These are phyloP conservation scores for Fragum fragum DNA, from an alignment of 2,888 invertebrate species.

Conservation along the genomic window DNA sequence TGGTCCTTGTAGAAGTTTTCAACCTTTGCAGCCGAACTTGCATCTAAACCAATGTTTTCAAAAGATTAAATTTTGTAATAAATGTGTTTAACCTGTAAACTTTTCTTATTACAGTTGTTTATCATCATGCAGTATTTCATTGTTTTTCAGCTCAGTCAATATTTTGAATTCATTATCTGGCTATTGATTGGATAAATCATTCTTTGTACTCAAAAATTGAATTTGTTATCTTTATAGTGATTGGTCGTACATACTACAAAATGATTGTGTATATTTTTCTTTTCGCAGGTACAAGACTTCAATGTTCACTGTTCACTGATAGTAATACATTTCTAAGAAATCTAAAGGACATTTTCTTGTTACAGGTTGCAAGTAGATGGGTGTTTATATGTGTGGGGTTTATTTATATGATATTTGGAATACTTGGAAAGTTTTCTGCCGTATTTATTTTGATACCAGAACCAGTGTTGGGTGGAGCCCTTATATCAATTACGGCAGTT, in stretches of 20 bases:
- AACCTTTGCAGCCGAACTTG: too few species aligned
- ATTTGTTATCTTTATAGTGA: not conserved
- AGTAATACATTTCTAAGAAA: not conserved
- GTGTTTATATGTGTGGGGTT: conserved; percentile 86
- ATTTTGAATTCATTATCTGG: not conserved
- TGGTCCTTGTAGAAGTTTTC: too few species aligned
- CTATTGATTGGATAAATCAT: not conserved
- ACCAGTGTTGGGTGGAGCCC: conserved; percentile 85
- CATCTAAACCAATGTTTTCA: too few species aligned
- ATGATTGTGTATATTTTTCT: not conserved
- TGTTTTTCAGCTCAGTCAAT: not conserved
- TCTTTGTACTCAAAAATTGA: not conserved
- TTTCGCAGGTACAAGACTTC: not conserved
- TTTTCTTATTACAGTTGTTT: not conserved
- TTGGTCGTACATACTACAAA: not conserved
- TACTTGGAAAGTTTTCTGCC: conserved; percentile 86
- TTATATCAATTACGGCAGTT: conserved; percentile 73
- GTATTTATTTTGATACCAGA: conserved; percentile 87
- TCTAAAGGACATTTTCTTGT: not conserved
- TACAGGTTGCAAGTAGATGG: conserved; percentile 85
- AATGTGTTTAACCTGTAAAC: not conserved
- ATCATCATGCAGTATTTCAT: not conserved
- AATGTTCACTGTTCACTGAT: not conserved
- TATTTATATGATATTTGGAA: conserved; percentile 85
- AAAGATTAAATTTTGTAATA: too few species aligned